Conservation (phyloP, 2,113 vertebrate species). For the Synodontis membranacea region DNA sequence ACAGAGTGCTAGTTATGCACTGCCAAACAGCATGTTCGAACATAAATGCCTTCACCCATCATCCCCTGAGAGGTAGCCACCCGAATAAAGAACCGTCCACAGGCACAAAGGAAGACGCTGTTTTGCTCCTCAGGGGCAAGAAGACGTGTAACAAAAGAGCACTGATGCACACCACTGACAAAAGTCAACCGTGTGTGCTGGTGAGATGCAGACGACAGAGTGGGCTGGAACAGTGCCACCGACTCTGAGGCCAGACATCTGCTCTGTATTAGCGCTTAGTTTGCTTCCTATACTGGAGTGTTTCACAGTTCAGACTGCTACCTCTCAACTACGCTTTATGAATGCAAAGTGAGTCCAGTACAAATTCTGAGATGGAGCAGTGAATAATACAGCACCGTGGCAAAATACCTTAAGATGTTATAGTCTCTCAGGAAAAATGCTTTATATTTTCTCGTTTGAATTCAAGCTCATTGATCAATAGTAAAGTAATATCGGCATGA, state of each 20-base stretch:
- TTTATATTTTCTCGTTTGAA: not conserved
- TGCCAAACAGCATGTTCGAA: constrained; percentile 4
- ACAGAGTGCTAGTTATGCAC: constrained; percentile 16
- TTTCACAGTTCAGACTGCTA: constrained; percentile 30
- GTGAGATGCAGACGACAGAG: constrained; percentile 35
- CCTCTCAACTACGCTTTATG: not conserved
- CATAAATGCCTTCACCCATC: constrained; percentile 24
- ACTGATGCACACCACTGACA: constrained; percentile 42
- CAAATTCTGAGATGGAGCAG: not conserved
- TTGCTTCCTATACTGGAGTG: constrained; percentile 14
- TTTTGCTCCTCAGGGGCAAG: constrained; percentile 35
- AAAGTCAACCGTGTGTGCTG: constrained; percentile 29
- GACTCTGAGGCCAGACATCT: constrained; percentile 53
- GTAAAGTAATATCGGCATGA: not conserved
- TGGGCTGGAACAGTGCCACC: constrained; percentile 24
- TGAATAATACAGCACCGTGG: not conserved
- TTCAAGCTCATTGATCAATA: not conserved
- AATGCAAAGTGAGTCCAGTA: not conserved
- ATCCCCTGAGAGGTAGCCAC: constrained; percentile 34
- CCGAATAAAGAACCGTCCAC: constrained; percentile 35
- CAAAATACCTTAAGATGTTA: not conserved
- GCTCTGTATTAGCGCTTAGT: constrained; percentile 46
- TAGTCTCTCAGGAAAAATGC: not conserved
- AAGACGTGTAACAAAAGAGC: constrained; percentile 41
- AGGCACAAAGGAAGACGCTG: constrained; percentile 32